These are phyloP conservation scores for Mormyrus proboscirostris DNA, from an alignment of 2,797 vertebrate genomes.

Conservation along the genomic window DNA sequence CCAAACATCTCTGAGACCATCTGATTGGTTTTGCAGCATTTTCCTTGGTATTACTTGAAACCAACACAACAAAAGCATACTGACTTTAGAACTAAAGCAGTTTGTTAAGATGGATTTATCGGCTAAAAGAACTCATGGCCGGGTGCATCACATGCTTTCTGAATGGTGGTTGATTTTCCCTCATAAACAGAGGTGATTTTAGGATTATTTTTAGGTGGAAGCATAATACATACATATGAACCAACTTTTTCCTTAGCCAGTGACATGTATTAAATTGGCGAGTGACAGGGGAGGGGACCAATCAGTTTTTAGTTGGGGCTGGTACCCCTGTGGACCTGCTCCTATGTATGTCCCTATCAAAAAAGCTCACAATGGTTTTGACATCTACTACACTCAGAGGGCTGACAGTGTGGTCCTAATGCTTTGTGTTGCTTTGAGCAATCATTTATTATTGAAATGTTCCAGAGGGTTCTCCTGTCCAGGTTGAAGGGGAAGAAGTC, in stretches of 20 bases:
- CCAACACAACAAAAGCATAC: not conserved
- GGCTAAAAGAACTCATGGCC: not conserved
- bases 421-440: slow-evolving; percentile 50
- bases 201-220: not conserved
- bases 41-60: not conserved
- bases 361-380: slow-evolving; percentile 46
- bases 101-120: not conserved
- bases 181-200: not conserved
- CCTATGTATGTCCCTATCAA: not conserved
- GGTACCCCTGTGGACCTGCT: not conserved
- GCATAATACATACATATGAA: not conserved
- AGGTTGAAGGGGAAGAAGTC: slow-evolving; percentile 16
- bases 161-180: not conserved
- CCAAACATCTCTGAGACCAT: no score
- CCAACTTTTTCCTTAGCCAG: not conserved
- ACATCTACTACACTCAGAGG: slow-evolving; percentile 44
- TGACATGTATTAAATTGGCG: not conserved
- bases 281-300: not conserved
- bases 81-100: not conserved
- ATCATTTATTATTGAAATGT: slow-evolving; percentile 58
- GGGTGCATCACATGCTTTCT: not conserved
- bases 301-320: not conserved
- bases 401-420: slow-evolving; percentile 56
- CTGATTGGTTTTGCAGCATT: not conserved
- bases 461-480: slow-evolving; percentile 35